phyloP scores from a whole-genome alignment of 2,888 invertebrate species.

The Phyllotreta cruciferae region DNA sequence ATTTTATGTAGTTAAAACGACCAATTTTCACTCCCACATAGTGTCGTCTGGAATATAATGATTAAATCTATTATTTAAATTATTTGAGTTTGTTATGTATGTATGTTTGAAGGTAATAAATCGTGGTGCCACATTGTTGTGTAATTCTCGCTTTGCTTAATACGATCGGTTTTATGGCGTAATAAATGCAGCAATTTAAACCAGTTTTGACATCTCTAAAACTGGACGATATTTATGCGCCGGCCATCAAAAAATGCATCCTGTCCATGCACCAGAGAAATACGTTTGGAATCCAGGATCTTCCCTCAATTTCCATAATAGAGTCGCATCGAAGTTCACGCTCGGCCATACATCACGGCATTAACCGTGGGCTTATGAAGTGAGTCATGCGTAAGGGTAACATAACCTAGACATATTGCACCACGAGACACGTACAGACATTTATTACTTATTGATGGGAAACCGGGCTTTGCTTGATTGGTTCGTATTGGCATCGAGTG shows the following conservation, averaged over 20 bases:
- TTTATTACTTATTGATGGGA: conserved; percentile 57
- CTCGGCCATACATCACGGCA: conserved; percentile 51
- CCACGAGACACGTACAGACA: conserved; percentile 48
- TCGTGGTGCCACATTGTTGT: conserved; percentile 5
- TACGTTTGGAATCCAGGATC: conserved; percentile 31
- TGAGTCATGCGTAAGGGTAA: conserved; percentile 55
- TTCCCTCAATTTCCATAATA: conserved; percentile 49
- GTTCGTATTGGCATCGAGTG: conserved; percentile 47
- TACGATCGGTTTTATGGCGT: conserved; percentile 13
- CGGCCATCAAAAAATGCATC: conserved; percentile 28
- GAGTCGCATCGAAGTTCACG: conserved; percentile 49
- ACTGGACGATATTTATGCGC: conserved; percentile 16
- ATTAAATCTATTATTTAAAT: conserved; percentile 1
- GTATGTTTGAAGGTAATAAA: conserved; percentile 4
- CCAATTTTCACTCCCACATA: no score
- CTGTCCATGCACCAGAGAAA: conserved; percentile 22
- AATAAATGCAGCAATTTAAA: conserved; percentile 17
- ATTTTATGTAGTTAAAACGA: no score
- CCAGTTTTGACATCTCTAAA: conserved; percentile 17
- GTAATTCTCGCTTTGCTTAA: conserved; percentile 14
- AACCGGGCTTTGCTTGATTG: conserved; percentile 52
- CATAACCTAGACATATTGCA: conserved; percentile 49
- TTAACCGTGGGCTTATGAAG: conserved; percentile 53
- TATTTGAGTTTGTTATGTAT: not conserved
- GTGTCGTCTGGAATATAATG: no score